phyloP scores from a whole-genome alignment of 2,888 invertebrate genomes.

The Tipula unca region DNA sequence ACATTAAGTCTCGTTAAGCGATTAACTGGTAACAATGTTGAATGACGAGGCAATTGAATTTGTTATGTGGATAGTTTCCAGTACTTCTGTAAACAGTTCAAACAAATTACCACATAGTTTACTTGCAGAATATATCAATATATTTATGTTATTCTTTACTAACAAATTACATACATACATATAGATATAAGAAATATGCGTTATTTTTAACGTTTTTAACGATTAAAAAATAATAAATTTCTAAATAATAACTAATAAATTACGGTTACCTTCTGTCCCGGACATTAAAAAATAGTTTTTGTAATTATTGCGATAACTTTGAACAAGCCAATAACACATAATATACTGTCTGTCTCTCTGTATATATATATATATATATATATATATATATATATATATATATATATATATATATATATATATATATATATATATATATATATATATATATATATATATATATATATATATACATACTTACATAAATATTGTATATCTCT shows the following conservation, averaged over 20 bases:
- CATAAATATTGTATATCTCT: not conserved
- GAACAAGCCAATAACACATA: not conserved
- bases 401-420: not conserved
- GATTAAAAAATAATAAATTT: not conserved
- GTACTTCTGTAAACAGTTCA: too few relatives aligned
- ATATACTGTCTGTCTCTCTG: not conserved
- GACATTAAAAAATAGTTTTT: not conserved
- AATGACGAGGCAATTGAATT: too few relatives aligned
- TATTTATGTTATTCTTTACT: too few relatives aligned
- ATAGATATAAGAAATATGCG: not conserved
- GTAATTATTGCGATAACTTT: not conserved
- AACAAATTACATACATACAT: too few relatives aligned
- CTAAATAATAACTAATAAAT: not conserved
- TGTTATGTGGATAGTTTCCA: too few relatives aligned
- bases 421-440: not conserved
- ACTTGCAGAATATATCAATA: too few relatives aligned
- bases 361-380: not conserved
- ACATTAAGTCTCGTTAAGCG: too few relatives aligned
- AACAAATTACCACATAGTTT: too few relatives aligned
- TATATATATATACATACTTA: not conserved
- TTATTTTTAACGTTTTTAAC: not conserved
- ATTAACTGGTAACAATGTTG: too few relatives aligned
- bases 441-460: not conserved
- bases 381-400: not conserved
- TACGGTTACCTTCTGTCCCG: not conserved